Evolutionary conservation across 2,797 vertebrate species (phyloP), one percentile per base, ranked within the genome.

Genomic region (Takifugu rubripes): DNA sequence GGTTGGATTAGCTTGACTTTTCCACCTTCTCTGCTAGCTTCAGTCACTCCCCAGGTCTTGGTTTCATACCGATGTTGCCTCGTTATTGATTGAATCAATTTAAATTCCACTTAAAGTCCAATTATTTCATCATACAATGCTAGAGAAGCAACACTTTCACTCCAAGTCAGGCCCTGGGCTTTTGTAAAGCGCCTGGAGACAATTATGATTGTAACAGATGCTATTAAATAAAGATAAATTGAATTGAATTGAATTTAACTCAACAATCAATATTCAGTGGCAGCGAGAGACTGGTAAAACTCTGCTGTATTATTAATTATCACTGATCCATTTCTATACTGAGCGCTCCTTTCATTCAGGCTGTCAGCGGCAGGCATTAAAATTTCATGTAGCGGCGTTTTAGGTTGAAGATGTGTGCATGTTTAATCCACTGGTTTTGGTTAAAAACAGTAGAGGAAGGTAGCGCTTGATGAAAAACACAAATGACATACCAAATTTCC

Each of bases 401-500:
- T 40, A 40, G 54, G 48, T 81, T 67, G 51, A 60, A 72, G 60
- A 78, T 47, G 61, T 81, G 72, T 68, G 59, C 63, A 26, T 70
- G 60, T 77, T 84, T 74, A 77, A 86, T 82, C 70, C 65, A 64
- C 75, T 69, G 78, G 63, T 83, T 59, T 74, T 74, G 0, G 26
- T 55, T 52, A 58, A 29, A 58, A 56, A 79, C 24, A 55, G 64
- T 29, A 5, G 43, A 61, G 73, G 70, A 72, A 79, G 64, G 69
- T 80, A 81, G 82, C 3, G 44, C 66, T 75, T 82, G 77, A 82
- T 75, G 81, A 82, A 84, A 89, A 87, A 81, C 76, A 81, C 66
- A 81, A 82, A 81, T 69, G 80, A 89, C 77, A 76, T 79, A 68
- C 64, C 54, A 74, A 79, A 88, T 86, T 79, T 90, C 87, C 89